phyloP scores from a whole-genome alignment of 2,113 vertebrate genomes.

The Chaetodon trifascialis region DNA sequence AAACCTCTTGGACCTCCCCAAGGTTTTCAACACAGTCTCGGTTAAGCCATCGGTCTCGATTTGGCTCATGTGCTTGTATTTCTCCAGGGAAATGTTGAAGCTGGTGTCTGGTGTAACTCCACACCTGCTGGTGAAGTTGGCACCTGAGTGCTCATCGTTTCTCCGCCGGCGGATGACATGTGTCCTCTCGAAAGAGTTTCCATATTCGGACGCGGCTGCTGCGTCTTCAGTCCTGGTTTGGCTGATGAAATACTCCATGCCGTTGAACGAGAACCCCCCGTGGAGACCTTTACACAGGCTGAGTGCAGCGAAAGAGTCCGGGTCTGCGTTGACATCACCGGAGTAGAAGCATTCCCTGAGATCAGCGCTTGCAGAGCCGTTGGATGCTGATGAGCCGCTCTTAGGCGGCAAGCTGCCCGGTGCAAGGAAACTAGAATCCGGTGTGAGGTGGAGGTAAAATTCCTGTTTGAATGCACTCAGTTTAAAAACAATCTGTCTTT shows the following conservation, averaged over 20 bases:
- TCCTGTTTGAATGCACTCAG: slow-evolving; percentile 91
- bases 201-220: slow-evolving; percentile 2
- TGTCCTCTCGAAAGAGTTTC: slow-evolving; percentile 62
- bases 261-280: slow-evolving; percentile 91
- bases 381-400: slow-evolving; percentile 69
- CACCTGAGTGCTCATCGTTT: slow-evolving; percentile 49
- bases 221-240: slow-evolving; percentile 69
- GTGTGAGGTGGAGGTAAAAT: slow-evolving; percentile 88
- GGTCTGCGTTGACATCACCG: slow-evolving; percentile 91
- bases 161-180: slow-evolving; percentile 89
- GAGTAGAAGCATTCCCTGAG: slow-evolving; percentile 92
- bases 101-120: slow-evolving; percentile 87
- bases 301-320: slow-evolving; percentile 90
- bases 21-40: slow-evolving; percentile 72
- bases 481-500: slow-evolving; percentile 82
- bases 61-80: slow-evolving; percentile 83
- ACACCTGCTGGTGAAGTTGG: slow-evolving; percentile 87
- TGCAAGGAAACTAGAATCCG: slow-evolving; percentile 91
- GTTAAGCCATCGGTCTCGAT: slow-evolving; percentile 41
- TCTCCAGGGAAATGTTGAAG: slow-evolving; percentile 86
- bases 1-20: slow-evolving; percentile 90
- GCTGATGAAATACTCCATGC: slow-evolving; percentile 91
- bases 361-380: slow-evolving; percentile 60
- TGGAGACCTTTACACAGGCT: slow-evolving; percentile 93
- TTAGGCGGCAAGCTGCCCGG: slow-evolving; percentile 78